Conservation (phyloP, 2,888 invertebrate species). For the Tachina grossa region DNA sequence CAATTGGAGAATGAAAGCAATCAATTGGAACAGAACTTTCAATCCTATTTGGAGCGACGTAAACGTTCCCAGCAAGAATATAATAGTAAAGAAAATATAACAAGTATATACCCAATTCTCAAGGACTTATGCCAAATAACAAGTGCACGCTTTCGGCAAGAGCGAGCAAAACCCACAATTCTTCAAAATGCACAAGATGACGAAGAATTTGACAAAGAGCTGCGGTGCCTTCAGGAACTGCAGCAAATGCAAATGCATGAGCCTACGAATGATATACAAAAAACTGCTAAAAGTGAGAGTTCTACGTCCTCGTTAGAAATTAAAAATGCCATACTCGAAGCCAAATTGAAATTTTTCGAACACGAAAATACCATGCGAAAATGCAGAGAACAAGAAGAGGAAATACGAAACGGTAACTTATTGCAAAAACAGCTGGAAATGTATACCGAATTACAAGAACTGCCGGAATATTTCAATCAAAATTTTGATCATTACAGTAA, state of each 20-base stretch:
- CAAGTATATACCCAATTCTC: constrained; percentile 72
- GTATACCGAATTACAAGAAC: constrained; percentile 26
- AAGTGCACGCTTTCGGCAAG: background rate
- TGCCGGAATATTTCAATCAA: constrained; percentile 33
- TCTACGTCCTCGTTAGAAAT: constrained; percentile 48
- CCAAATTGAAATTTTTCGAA: constrained; percentile 72
- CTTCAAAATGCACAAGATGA: constrained; percentile 38
- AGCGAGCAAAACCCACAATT: background rate
- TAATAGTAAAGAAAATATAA: constrained; percentile 59
- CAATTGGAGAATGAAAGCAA: constrained; percentile 81
- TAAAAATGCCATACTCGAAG: constrained; percentile 72
- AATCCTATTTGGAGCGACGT: constrained; percentile 77
- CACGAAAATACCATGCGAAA: constrained; percentile 49
- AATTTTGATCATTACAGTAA: constrained; percentile 37
- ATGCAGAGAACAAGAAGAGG: constrained; percentile 47
- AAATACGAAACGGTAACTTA: constrained; percentile 30
- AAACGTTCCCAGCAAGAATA: constrained; percentile 71
- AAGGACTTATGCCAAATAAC: constrained; percentile 30
- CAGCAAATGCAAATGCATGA: constrained; percentile 40
- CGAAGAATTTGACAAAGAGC: constrained; percentile 50
- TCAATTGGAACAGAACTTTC: constrained; percentile 79
- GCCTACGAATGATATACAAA: background rate
- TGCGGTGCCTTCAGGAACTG: constrained; percentile 57
- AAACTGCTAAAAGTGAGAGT: constrained; percentile 31
- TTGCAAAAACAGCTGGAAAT: constrained; percentile 50